Evolutionary conservation across 2,888 invertebrate genomes (phyloP).

Genomic region (Patella depressa): DNA sequence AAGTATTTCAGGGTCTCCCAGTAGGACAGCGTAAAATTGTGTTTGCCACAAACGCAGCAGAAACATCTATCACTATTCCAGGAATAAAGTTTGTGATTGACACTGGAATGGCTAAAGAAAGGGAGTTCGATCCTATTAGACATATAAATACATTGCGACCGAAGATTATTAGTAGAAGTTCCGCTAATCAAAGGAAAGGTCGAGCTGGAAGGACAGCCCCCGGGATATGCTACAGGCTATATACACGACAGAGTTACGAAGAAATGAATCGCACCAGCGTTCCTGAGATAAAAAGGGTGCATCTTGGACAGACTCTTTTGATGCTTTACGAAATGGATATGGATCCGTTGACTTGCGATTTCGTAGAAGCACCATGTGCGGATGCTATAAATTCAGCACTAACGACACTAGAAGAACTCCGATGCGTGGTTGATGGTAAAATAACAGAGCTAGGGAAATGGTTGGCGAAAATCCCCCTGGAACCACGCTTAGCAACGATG

Average conservation of each 20-base stretch:
- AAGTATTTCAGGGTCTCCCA: conserved; percentile 56
- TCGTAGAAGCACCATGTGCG: conserved; percentile 61
- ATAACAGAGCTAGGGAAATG: conserved; percentile 64
- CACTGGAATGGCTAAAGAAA: conserved; percentile 69
- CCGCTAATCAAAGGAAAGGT: conserved; percentile 71
- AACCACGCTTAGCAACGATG: conserved; percentile 61
- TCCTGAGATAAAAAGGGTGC: conserved; percentile 68
- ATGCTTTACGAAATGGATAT: conserved; percentile 66
- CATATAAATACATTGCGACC: conserved; percentile 61
- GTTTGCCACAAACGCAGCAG: conserved; percentile 71
- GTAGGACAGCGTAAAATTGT: conserved; percentile 66
- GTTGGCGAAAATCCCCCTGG: conserved; percentile 64
- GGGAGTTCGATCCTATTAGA: conserved; percentile 61
- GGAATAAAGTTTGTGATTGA: conserved; percentile 71
- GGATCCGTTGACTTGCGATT: conserved; percentile 62
- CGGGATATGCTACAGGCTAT: conserved; percentile 70
- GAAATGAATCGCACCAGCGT: conserved; percentile 54
- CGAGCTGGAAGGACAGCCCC: conserved; percentile 69
- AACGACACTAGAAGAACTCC: conserved; percentile 53
- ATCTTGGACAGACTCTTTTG: conserved; percentile 62
- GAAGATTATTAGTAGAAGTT: conserved; percentile 61
- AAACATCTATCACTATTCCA: conserved; percentile 71
- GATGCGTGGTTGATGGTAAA: conserved; percentile 50
- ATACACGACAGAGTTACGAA: conserved; percentile 59
- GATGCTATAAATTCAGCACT: conserved; percentile 55